Evolutionary conservation across 1,140 invertebrate species (phyloP).

Genomic region (Drosophila athabasca): DNA sequence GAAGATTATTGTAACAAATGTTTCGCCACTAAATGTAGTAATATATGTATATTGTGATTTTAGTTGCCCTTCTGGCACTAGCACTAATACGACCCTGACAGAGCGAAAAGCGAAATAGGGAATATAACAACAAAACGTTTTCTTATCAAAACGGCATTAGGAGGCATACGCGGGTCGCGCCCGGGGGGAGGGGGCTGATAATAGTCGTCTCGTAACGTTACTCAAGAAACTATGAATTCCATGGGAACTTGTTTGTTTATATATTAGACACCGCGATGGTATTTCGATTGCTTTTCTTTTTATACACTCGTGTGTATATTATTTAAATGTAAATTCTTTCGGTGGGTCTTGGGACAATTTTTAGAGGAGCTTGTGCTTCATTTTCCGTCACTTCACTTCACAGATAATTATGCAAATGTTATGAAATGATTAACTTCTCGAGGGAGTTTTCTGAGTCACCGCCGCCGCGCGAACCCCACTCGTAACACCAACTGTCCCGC

Average conservation of each 20-base stretch:
- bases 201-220: slow-evolving; percentile 8
- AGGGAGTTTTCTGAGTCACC: slow-evolving; percentile 27
- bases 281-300: not conserved
- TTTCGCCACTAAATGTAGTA: not conserved
- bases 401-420: slow-evolving; percentile 37
- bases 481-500: slow-evolving; percentile 4
- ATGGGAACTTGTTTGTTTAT: slow-evolving; percentile 12
- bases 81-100: slow-evolving; percentile 23
- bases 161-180: too few relatives aligned
- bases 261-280: not conserved
- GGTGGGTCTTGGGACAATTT: not conserved
- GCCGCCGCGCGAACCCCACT: not conserved
- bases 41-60: slow-evolving; percentile 7
- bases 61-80: not conserved
- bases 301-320: not conserved
- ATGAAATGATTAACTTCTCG: too few relatives aligned
- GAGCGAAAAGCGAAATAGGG: slow-evolving; percentile 15
- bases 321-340: not conserved
- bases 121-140: slow-evolving; percentile 37
- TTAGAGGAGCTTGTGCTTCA: not conserved
- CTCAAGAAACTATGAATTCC: slow-evolving; percentile 31
- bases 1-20: not conserved
- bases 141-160: slow-evolving; percentile 46
- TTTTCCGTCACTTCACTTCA: slow-evolving; percentile 12
- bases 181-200: slow-evolving; percentile 13